Evolutionary conservation across 2,888 invertebrate genomes (phyloP), one percentile per base, ranked within the genome.

Genomic region (Meteorus colon): DNA sequence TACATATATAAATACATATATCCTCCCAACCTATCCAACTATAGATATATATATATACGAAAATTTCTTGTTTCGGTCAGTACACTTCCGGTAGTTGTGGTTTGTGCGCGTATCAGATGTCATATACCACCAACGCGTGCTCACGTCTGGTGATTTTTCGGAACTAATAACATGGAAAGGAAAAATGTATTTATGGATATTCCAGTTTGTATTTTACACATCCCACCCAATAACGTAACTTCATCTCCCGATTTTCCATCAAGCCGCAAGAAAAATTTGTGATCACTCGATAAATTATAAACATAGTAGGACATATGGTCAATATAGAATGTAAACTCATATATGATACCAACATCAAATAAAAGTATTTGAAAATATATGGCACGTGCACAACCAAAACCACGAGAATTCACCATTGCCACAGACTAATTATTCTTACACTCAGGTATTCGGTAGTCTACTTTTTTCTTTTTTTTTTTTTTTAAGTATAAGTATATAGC

Each of bases 401-500:
- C 86, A 81, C 87, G 84, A 81, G 74, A 16, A 10, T 14, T 31
- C 80, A 76, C 80, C 77, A 75, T 83, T 85, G 84, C 87, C 86
- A 81, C 87, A 86, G 82, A 81, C 78, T 86, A 86, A 86, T 86
- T 87, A 86, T 86, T 87, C 83, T 84, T 84, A 84, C 82, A 80
- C 65, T 80, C 73, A 78, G n/a, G 19, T 55, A 55, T 83, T 84
- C 78, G 82, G 80, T 82, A 84, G 83, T 81, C 78, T 82, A 41
- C 83, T 79, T 70, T 19, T 37, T 27, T 60, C 65, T 24, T 24
- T 24, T 1, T 24, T 24, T 24, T 24, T 24, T 24, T 24, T 24
- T 24, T 24, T 24, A 80, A 79, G 55, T 19, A 55, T 55, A 55
- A 19, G 19, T 2, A 55, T 55, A 74, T 81, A 60, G 79, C 83